Conservation (phyloP, 2,888 invertebrate species). For the Colostygia pectinataria region DNA sequence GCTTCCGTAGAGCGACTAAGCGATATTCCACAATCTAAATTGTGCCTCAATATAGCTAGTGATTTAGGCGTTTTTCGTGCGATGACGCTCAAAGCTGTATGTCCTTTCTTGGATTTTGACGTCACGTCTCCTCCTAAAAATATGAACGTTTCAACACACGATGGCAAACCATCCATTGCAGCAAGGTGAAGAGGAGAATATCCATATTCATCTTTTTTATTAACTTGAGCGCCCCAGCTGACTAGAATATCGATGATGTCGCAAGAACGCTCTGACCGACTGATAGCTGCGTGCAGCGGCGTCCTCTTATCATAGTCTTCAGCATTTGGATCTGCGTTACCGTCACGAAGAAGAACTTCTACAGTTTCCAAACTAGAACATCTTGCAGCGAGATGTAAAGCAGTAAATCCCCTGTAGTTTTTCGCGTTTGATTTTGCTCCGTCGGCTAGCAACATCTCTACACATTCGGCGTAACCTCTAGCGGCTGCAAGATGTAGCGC, state of each 20-base stretch:
- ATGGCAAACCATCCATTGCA: constrained; percentile 91
- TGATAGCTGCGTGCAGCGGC: constrained; percentile 91
- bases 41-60: constrained; percentile 89
- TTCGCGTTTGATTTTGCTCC: constrained; percentile 89
- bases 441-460: constrained; percentile 88
- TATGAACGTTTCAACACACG: constrained; percentile 92
- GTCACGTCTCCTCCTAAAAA: constrained; percentile 93
- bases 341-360: constrained; percentile 88
- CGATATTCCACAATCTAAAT: constrained; percentile 90
- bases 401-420: constrained; percentile 91
- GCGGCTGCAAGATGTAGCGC: constrained; percentile 94
- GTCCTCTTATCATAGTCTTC: constrained; percentile 92
- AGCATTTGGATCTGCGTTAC: constrained; percentile 89
- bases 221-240: constrained; percentile 91
- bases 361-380: constrained; percentile 92
- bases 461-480: constrained; percentile 91
- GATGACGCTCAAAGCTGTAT: constrained; percentile 92
- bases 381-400: constrained; percentile 93
- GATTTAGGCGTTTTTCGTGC: constrained; percentile 93
- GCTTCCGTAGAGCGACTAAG: constrained; percentile 88
- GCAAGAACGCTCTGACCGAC: constrained; percentile 89
- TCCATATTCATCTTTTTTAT: constrained; percentile 92
- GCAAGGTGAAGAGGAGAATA: constrained; percentile 93
- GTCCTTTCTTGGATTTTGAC: constrained; percentile 92
- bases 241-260: constrained; percentile 90